Evolutionary conservation across 2,113 vertebrate genomes (phyloP), one percentile per base, ranked within the genome.

Genomic region (Dendrocopos noguchii): DNA sequence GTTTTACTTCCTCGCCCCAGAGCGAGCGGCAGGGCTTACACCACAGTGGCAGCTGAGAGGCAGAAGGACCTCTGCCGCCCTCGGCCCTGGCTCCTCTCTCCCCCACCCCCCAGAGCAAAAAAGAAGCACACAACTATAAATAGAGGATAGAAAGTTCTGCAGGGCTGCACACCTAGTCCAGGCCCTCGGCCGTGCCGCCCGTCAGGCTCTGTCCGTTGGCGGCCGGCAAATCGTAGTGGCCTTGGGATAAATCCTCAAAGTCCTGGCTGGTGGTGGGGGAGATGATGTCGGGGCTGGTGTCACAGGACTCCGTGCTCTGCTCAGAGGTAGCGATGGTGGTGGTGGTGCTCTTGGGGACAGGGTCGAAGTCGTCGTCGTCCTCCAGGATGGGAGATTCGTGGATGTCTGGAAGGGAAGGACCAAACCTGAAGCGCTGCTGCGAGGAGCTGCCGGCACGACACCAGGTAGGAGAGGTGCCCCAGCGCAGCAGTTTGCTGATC

Each of bases 241-340:
- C 97, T 20, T 99, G 99, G 42, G 98, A 98, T 17, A 99, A 97
- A 94, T 99, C 99, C 94, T 99, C 99, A 1, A 99, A 99, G n/a
- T 98, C 99, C 14, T 98, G 98, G 93, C 99, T 99, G 33, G 97
- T 97, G 64, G 98, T 97, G 10, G 99, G 99, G 0, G 99, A 99
- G 80, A 99, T 96, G 16, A 99, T 97, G 34, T 98, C 99, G 0
- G 99, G 99, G 95, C 99, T 99, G 18, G 98, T 99, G 97, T 99
- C 99, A 4, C 99, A 99, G 7, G 98, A 99, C 88, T 98, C 99
- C 0, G 99, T 99, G 97, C 98, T 99, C 97, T 99, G 99, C 95
- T 99, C 99, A 0, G 98, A 99, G 75, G 98, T 99, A 93, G 98
- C 98, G 1, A 98, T 98, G 86, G 98, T 98, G 8, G 98, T 98